Conservation (phyloP, 2,797 vertebrate species). For the Scolopax bukidnonensis region DNA sequence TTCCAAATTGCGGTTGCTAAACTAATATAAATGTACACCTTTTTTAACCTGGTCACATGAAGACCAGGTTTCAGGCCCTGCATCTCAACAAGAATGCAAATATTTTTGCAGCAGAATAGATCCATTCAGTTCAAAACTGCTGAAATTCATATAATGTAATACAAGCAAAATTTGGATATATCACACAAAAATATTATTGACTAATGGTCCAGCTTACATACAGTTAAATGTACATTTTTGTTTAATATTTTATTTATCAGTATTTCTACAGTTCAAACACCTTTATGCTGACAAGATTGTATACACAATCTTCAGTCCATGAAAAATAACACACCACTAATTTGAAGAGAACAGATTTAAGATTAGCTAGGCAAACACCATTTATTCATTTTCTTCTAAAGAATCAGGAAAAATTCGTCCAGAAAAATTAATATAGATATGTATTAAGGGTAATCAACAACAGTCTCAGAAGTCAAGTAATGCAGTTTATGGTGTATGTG, state of each 20-base stretch:
- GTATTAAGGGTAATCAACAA: not conserved
- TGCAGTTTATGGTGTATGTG: not conserved
- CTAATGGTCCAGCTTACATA: not conserved
- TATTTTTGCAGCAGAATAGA: not conserved
- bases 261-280: not conserved
- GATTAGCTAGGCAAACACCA: not conserved
- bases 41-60: not conserved
- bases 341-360: not conserved
- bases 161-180: not conserved
- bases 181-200: not conserved
- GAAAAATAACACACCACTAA: not conserved
- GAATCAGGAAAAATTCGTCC: not conserved
- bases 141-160: not conserved
- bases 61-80: not conserved
- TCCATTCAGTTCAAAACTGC: not conserved
- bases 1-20: not conserved
- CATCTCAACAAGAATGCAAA: not conserved
- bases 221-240: not conserved
- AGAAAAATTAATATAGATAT: not conserved
- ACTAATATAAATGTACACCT: not conserved
- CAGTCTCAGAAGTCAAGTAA: not conserved
- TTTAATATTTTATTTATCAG: not conserved
- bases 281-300: not conserved
- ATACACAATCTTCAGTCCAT: not conserved
- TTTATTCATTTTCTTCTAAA: not conserved